Evolutionary conservation across 2,888 invertebrate genomes (phyloP), one percentile per base, ranked within the genome.

Genomic region (Eupithecia vulgata): DNA sequence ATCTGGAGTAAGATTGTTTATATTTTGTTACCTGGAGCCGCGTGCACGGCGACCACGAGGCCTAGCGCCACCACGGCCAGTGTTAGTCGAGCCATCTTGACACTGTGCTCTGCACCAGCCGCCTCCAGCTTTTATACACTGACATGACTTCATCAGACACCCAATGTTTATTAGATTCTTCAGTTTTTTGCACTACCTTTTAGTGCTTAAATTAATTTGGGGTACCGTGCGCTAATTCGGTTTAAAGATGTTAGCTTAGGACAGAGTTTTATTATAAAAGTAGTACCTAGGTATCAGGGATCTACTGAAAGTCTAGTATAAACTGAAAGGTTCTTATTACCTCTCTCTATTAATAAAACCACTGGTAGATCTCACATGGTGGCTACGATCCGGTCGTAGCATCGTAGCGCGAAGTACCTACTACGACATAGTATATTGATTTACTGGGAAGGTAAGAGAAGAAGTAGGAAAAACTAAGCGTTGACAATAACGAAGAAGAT

Each of bases 81-180:
- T 78, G 84, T 85, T 45, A 93, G 87, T 68, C 90, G 90, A 76
- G 89, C 85, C 93, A 93, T 93, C 76, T 81, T 79, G 80, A 65
- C 78, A 76, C 87, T 88, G 87, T 87, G 81, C 74, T 72, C 25
- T 4, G 62, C 40, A 57, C 21, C 48, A 34, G 71, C 76, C 70
- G 72, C 72, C 65, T 76, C 70, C 64, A 74, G 79, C 81, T 87
- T 88, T 71, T 92, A 84, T 92, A 92, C 90, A 90, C 76, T 87
- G 88, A 88, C 89, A 90, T 89, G 84, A 79, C 79, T 81, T 82
- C 81, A 80, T 76, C 78, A 83, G 75, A 80, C 76, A 70, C 76
- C 83, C 77, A 86, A 84, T 86, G 84, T 88, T 88, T 88, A 84
- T 82, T 79, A 80, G 77, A 82, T 82, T 88, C 88, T 86, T 87